Conservation (phyloP, 2,797 vertebrate genomes). For the Ctenopoma multispine region DNA sequence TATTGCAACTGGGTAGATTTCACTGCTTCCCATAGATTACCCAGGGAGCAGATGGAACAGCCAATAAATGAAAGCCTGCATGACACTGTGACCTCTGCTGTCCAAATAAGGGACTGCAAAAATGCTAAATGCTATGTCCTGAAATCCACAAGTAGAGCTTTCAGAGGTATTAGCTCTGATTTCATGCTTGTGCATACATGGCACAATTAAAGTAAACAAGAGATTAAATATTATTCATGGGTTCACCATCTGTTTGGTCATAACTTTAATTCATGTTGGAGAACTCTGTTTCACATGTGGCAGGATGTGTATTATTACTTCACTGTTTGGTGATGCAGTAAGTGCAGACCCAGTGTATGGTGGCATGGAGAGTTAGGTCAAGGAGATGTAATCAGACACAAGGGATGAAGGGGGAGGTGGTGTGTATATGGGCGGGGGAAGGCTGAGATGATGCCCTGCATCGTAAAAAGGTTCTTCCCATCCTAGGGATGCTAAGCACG, state of each 20-base stretch:
- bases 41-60: constrained; percentile 52
- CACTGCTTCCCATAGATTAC: constrained; percentile 55
- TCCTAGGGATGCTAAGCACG: constrained; percentile 76
- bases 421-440: constrained; percentile 51
- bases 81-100: constrained; percentile 77
- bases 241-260: constrained; percentile 24
- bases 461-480: constrained; percentile 74
- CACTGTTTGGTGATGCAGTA: constrained; percentile 30
- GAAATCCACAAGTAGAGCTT: constrained; percentile 43
- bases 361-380: constrained; percentile 58
- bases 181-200: constrained; percentile 13
- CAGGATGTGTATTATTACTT: constrained; percentile 34
- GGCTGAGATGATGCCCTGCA: constrained; percentile 67
- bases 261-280: constrained; percentile 21
- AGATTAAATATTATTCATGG: constrained; percentile 38
- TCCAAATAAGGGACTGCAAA: constrained; percentile 66
- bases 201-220: constrained; percentile 54
- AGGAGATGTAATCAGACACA: constrained; percentile 80
- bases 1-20: constrained; percentile 70
- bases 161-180: constrained; percentile 32
- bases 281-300: constrained; percentile 25
- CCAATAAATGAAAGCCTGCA: constrained; percentile 43
- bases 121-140: constrained; percentile 40
- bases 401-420: constrained; percentile 62
- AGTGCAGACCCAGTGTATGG: constrained; percentile 47